Evolutionary conservation across 2,888 invertebrate genomes (phyloP).

Genomic region (Thymelicus lineola): DNA sequence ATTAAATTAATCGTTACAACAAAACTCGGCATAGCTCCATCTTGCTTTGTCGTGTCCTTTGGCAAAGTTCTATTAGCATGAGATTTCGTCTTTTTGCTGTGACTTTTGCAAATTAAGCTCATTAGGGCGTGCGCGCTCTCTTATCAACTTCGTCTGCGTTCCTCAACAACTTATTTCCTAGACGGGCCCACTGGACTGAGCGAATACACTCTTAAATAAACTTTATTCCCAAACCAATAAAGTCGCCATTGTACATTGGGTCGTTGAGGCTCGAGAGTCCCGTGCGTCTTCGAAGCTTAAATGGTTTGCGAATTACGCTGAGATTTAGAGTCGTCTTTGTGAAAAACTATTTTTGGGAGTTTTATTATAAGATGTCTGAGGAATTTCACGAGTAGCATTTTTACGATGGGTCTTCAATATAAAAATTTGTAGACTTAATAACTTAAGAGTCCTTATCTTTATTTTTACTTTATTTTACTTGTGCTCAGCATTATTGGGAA

Average conservation of each 20-base stretch:
- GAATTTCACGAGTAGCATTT: neutral
- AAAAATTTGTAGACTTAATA: neutral
- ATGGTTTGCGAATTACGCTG: conserved; percentile 23
- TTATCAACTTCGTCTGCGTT: conserved; percentile 52
- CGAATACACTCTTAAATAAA: neutral
- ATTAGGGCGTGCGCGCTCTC: conserved; percentile 57
- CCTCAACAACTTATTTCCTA: conserved; percentile 46
- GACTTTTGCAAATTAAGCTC: conserved; percentile 77
- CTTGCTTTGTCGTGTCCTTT: conserved; percentile 48
- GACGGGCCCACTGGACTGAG: conserved; percentile 24
- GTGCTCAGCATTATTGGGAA: no score
- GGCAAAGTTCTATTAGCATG: conserved; percentile 60
- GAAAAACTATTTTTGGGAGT: conserved; percentile 22
- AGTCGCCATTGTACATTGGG: conserved; percentile 5
- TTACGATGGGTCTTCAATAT: neutral
- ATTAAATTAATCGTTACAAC: conserved; percentile 41
- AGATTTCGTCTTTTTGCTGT: conserved; percentile 59
- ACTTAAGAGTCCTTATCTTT: neutral
- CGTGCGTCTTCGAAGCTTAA: conserved; percentile 29
- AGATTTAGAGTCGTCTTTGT: conserved; percentile 22
- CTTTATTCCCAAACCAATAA: neutral
- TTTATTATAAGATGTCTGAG: conserved; percentile 2
- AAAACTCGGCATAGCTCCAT: conserved; percentile 23
- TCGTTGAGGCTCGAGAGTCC: neutral
- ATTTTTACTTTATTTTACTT: neutral